Conservation (phyloP, 2,113 vertebrate species). For the Cyanocitta stelleri region DNA sequence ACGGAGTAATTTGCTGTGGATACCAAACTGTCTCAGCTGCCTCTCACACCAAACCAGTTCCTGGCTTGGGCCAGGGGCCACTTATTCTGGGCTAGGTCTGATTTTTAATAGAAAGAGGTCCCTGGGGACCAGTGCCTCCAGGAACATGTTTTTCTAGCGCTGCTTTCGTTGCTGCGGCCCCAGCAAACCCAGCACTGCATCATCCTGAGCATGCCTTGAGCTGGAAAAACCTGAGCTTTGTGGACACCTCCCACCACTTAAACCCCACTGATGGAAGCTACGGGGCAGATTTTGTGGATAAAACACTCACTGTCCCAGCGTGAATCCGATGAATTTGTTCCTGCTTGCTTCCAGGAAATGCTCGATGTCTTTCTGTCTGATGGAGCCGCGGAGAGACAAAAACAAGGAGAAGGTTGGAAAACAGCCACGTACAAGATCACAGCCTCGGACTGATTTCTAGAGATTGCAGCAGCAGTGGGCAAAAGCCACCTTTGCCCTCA, state of each 20-base stretch:
- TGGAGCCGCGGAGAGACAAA: neutral
- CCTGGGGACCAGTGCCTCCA: neutral
- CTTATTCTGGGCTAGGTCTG: neutral
- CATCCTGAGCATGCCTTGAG: accelerated
- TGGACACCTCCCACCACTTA: neutral
- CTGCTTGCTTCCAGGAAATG: conserved; percentile 94
- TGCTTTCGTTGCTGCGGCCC: neutral
- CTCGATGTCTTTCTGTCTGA: conserved; percentile 96
- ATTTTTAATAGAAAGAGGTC: neutral
- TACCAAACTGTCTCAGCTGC: neutral
- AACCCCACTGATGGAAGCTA: neutral
- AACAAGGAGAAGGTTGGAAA: neutral
- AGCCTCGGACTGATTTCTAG: neutral
- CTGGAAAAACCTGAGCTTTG: neutral
- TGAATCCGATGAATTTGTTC: conserved; percentile 98
- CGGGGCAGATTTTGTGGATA: neutral
- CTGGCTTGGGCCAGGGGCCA: neutral
- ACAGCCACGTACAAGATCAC: accelerated
- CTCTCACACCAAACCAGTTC: accelerated
- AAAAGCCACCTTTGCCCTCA: neutral
- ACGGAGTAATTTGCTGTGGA: neutral
- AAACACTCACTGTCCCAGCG: conserved; percentile 88
- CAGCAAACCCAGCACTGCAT: accelerated
- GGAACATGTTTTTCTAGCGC: neutral
- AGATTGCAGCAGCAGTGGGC: accelerated